Evolutionary conservation across 2,888 invertebrate species (phyloP).

Genomic region (Linnaemya vulpina): DNA sequence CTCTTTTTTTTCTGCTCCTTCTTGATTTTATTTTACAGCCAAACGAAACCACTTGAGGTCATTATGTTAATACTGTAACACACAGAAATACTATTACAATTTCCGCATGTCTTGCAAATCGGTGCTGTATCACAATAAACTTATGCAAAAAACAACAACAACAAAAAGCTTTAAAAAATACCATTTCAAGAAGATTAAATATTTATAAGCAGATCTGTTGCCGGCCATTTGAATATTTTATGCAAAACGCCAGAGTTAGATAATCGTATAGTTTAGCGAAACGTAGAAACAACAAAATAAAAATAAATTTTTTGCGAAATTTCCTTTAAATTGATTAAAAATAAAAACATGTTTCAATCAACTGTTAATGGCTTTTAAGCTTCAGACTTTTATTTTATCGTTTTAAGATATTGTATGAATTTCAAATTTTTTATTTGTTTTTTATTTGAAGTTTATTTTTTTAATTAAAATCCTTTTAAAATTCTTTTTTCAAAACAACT

Average conservation of each 20-base stretch:
- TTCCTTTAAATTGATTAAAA: slow-evolving; percentile 19
- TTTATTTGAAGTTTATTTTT: too few species aligned
- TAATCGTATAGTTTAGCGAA: not conserved
- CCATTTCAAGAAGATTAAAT: slow-evolving; percentile 32
- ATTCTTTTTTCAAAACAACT: slow-evolving; percentile 2
- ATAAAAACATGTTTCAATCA: slow-evolving; percentile 30
- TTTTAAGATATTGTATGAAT: slow-evolving; percentile 25
- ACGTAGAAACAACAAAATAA: not conserved
- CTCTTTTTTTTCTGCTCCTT: not conserved
- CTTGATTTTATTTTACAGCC: slow-evolving; percentile 30
- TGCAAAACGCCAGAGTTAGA: slow-evolving; percentile 6
- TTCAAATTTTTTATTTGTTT: not conserved
- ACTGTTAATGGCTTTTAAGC: slow-evolving; percentile 9
- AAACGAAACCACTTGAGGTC: slow-evolving; percentile 66
- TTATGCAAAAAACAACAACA: not conserved
- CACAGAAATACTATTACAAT: slow-evolving; percentile 35
- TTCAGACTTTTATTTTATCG: slow-evolving; percentile 13
- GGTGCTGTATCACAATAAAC: not conserved
- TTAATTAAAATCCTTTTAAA: slow-evolving; percentile 32
- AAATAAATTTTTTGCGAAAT: slow-evolving; percentile 20
- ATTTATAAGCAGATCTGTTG: not conserved
- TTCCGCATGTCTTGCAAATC: slow-evolving; percentile 59
- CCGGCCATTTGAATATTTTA: slow-evolving; percentile 40
- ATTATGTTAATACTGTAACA: slow-evolving; percentile 64
- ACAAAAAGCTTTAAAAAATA: slow-evolving; percentile 3